Base-by-base conservation (phyloP, 2,888 invertebrate species). In the Onthophagus sagittarius region DNA sequence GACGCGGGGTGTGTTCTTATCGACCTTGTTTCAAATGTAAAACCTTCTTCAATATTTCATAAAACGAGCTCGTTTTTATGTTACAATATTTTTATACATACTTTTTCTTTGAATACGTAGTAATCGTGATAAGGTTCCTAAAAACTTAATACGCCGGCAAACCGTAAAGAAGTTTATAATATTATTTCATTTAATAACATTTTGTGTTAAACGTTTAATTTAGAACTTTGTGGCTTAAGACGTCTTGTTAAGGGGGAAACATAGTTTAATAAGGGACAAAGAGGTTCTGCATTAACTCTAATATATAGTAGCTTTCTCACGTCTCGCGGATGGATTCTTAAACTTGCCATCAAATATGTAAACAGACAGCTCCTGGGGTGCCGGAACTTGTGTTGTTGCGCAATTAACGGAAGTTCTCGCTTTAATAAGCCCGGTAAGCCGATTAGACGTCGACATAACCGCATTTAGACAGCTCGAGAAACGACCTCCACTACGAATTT, bases 1-100 rank as follows among this genome's bases (percentile, higher is more conserved):
- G 39, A 53, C 39, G 39, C 9, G 6, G 39, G 39, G 39, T n/a
- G 14, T 64, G 71, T 71, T 53, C 15, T 71, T 71, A 71, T 70
- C 62, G 62, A 70, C 71, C 64, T 65, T 64, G 71, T 65, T 33
- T 15, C 9, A 53, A 53, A 53, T 53, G 39, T 53, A 53, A 53
- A 53, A 53, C 39, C 39, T 1, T 11, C 39, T 53, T 53, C 11
- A 53, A 53, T 53, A 53, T 53, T 53, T 53, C 39, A 53, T 53
- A 53, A 7, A 53, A 53, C 39, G 39, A 53, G 9, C 39, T 53
- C 39, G 2, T 53, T 53, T 53, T 53, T 53, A 53, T 53, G 11
- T 53, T 11, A 53, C 11, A 23, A 23, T 23, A 23, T 23, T 23
- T 23, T 23, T 23, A 23, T 23, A 23, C 23, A 3, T 3, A 23